Conservation (phyloP, 2,113 vertebrate species). For the Phoenicopterus ruber region DNA sequence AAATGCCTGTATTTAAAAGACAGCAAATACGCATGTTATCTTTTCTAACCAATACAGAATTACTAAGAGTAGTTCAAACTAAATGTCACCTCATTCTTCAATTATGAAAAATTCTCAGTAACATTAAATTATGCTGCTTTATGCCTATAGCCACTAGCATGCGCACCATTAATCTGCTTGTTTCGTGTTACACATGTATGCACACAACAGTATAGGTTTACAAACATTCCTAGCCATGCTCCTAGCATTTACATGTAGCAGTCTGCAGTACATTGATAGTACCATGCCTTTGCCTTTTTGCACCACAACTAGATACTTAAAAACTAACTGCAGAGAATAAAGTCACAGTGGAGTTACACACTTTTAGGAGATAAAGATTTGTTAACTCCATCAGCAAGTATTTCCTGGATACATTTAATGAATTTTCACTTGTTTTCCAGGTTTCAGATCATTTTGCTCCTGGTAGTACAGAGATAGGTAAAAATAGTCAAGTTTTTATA, state of each 20-base stretch:
- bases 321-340: not conserved
- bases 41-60: not conserved
- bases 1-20: not conserved
- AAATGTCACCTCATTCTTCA: not conserved
- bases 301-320: not conserved
- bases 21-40: not conserved
- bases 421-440: not conserved
- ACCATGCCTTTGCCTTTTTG: not conserved
- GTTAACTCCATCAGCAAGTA: not conserved
- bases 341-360: not conserved
- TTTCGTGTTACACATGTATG: not conserved
- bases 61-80: not conserved
- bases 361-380: not conserved
- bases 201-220: not conserved
- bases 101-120: not conserved
- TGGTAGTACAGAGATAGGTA: not conserved
- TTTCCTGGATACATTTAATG: not conserved
- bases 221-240: not conserved
- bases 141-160: not conserved
- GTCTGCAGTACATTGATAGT: not conserved
- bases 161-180: not conserved
- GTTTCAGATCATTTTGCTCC: not conserved
- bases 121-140: not conserved
- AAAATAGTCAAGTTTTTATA: not conserved
- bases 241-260: fast-evolving